Evolutionary conservation across 2,113 vertebrate species (phyloP).

Genomic region (Cryptoleucopteryx plumbea): DNA sequence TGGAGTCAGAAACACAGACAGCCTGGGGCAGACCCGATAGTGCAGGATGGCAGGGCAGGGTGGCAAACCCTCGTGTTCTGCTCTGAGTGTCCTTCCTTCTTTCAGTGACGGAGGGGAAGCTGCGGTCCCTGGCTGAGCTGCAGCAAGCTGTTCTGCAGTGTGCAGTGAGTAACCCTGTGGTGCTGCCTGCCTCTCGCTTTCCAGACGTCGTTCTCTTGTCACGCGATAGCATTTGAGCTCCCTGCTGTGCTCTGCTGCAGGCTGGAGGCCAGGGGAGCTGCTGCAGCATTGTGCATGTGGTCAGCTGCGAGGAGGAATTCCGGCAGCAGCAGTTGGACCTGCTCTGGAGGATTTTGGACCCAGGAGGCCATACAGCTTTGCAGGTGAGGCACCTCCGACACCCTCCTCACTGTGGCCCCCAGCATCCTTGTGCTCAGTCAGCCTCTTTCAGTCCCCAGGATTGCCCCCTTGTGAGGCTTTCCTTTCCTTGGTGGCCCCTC

Average conservation of each 20-base stretch:
- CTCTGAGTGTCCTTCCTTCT: neutral
- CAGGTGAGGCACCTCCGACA: conserved; percentile 55
- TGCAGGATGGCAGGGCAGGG: fast-evolving
- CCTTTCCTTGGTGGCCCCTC: neutral
- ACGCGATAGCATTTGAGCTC: neutral
- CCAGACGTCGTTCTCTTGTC: neutral
- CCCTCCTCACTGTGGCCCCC: too few relatives aligned
- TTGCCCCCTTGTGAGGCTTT: neutral
- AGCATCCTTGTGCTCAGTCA: neutral
- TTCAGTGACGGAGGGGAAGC: conserved; percentile 83
- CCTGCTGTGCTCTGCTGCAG: conserved; percentile 10
- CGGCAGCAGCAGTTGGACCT: conserved; percentile 92
- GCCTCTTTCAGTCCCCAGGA: neutral
- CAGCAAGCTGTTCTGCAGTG: conserved; percentile 71
- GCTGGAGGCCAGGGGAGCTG: neutral
- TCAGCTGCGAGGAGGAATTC: conserved; percentile 90
- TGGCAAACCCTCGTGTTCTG: fast-evolving
- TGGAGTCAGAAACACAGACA: neutral
- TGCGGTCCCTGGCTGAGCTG: conserved; percentile 82
- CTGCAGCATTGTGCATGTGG: conserved; percentile 82
- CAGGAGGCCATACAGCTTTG: neutral
- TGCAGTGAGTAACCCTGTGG: conserved; percentile 46
- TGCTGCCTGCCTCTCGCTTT: fast-evolving
- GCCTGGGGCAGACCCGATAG: fast-evolving
- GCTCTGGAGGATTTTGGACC: conserved; percentile 84